Base-by-base conservation (phyloP, 2,888 invertebrate species). In the Seira ritae region DNA sequence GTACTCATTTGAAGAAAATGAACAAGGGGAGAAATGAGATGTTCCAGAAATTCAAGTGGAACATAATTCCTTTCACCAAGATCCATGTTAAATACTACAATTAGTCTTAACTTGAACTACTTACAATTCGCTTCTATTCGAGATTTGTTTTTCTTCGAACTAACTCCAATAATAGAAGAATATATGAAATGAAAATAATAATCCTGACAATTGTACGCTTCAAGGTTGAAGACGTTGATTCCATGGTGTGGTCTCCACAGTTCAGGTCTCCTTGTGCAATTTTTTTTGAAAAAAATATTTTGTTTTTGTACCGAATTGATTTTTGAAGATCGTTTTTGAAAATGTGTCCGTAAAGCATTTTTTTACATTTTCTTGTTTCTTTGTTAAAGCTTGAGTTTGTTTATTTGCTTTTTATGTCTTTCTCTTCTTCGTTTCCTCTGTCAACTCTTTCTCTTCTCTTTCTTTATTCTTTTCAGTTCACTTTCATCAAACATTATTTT, bases 391-490 rank as follows among this genome's bases (percentile, higher is more conserved):
- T 12, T 50, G 50, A 8, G 15, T n/a, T 4, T 31, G 31, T 31
- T 31, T 2, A 31, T 31, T 8, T 31, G 31, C 31, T 31, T 31
- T 31, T 60, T 67, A 46, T 50, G 4, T 72, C 1, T 72, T 66
- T 31, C n/a, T 55, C 46, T 73, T 31, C 23, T 71, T 67, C 46
- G 42, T 31, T 65, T 22, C 31, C 65, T 77, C 66, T 71, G 77
- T 72, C 69, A 65, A 50, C 31, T 19, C 24, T 15, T 15, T 15
- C 19, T 68, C 62, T 66, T 77, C 67, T 55, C 75, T 71, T 83
- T 67, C 76, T 76, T 68, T 42, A 68, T 66, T 66, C 50, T 50
- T 15, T 50, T 50, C 50, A 50, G 50, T 50, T 50, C 17, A 50
- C 50, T 50, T n/a, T 50, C 50, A 50, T 50, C 50, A n/a, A n/a